Conservation (phyloP, 2,888 invertebrate genomes). For the Lepidochitona cinerea region DNA sequence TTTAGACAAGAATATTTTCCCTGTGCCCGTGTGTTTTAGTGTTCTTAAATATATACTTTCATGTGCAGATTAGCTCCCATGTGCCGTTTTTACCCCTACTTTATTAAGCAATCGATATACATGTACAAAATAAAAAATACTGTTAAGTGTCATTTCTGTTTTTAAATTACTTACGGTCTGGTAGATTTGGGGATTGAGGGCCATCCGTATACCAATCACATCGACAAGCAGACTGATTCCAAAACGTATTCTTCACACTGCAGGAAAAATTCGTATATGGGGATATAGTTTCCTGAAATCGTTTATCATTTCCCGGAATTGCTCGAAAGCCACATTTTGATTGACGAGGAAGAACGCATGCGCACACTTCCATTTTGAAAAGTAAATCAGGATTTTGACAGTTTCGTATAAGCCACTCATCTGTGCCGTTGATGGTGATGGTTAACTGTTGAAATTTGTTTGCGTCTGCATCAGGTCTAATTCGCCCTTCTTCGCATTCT, state of each 20-base stretch:
- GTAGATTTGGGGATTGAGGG: background rate
- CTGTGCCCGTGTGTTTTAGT: no score
- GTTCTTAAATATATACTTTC: no score
- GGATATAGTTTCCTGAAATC: background rate
- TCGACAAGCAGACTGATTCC: background rate
- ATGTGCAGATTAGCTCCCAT: no score
- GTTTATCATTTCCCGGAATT: background rate
- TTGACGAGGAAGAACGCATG: background rate
- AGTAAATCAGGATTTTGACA: background rate
- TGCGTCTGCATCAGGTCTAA: background rate
- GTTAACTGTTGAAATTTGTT: background rate
- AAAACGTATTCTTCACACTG: background rate
- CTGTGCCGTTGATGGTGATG: background rate
- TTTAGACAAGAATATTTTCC: no score
- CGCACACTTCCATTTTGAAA: background rate
- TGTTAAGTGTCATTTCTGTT: no score
- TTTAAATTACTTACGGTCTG: background rate
- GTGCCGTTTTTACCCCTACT: no score
- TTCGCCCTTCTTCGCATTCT: background rate
- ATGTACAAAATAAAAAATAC: no score
- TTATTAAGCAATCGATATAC: no score
- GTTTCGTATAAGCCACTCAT: background rate
- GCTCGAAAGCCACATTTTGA: background rate
- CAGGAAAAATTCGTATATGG: background rate
- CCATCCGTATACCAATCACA: background rate